A percentile compares a stretch with the other conserved stretches of the same genome.
Conservation (phyloP, 2,888 invertebrate species). For the Endomychus coccineus region DNA sequence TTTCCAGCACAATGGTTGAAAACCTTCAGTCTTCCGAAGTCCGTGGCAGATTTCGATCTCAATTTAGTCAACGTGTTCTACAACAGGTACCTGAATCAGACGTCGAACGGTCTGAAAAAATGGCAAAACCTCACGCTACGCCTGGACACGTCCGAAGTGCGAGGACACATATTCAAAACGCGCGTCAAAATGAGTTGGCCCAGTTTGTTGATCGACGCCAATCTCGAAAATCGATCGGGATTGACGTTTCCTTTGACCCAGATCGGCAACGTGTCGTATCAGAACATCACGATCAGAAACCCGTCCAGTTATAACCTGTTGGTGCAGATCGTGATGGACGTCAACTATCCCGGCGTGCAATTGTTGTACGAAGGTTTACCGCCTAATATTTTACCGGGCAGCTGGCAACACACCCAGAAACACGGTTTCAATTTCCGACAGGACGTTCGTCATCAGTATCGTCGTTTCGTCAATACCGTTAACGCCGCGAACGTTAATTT, state of each 20-base stretch:
- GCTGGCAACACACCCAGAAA: conserved; percentile 18
- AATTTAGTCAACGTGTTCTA: conserved; percentile 57
- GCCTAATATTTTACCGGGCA: conserved; percentile 31
- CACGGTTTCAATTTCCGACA: conserved; percentile 26
- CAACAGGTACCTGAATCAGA: conserved; percentile 51
- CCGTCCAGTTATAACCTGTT: conserved; percentile 63
- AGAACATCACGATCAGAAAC: conserved; percentile 63
- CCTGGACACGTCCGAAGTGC: conserved; percentile 66
- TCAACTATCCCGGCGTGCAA: conserved; percentile 58
- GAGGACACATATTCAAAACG: conserved; percentile 58
- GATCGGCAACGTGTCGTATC: conserved; percentile 59
- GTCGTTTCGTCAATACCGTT: conserved; percentile 2
- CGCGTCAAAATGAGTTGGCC: conserved; percentile 66
- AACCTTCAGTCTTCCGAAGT: conserved; percentile 55
- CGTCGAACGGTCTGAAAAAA: conserved; percentile 41
- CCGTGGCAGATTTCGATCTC: conserved; percentile 62
- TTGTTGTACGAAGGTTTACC: conserved; percentile 48
- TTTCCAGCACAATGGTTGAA: conserved; percentile 62
- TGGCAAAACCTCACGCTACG: conserved; percentile 66
- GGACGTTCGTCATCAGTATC: conserved; percentile 1
- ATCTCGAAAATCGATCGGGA: conserved; percentile 42
- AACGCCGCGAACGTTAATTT: conserved; percentile 35
- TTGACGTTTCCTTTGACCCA: conserved; percentile 66
- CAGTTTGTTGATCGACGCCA: conserved; percentile 40
- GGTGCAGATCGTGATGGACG: conserved; percentile 63